Base-by-base conservation (phyloP, 2,888 invertebrate genomes). In the Seladonia tumulorum region DNA sequence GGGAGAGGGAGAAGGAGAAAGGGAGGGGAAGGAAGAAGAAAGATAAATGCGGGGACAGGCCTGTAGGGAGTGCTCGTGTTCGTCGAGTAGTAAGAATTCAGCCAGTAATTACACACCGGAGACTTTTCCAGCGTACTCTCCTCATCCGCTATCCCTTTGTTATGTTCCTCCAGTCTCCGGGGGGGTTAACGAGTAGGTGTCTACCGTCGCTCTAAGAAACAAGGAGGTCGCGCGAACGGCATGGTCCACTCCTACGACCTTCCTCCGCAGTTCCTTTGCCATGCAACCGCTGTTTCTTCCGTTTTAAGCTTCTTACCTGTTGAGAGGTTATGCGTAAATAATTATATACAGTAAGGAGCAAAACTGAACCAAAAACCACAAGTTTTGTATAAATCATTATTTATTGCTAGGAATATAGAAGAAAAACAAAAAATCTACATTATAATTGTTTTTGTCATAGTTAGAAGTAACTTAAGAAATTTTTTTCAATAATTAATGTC, bases 61-160 rank as follows among this genome's bases (percentile, higher is more conserved):
- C 90, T 88, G 84, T 82, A 79, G 88, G 89, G 89, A 90, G 72
- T 75, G 63, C 81, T 87, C 79, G 85, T 66, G 83, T 81, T 89
- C 81, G 85, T 71, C 86, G 86, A 85, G 90, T 90, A 90, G 91
- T 92, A 92, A 91, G 92, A 92, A 92, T 91, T 91, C 91, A 87
- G 86, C 81, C 87, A 87, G 90, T 91, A 92, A 92, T 92, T 92
- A 92, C 90, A 91, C 92, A 83, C 89, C 86, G 78, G 90, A 88
- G 92, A 92, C 90, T 92, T 90, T 90, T 90, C 87, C 88, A 82
- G 76, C 85, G 80, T 73, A 39, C 72, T 75, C 82, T 80, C 73
- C 89, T 84, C 86, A 79, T 87, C 82, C 80, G 76, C 82, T 74
- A 57, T 79, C 85, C 76, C 88, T 91, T 92, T 92, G 91, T 91